Base-by-base conservation (phyloP, 1,140 invertebrate genomes). In the Pseudomyrmex concolor region DNA sequence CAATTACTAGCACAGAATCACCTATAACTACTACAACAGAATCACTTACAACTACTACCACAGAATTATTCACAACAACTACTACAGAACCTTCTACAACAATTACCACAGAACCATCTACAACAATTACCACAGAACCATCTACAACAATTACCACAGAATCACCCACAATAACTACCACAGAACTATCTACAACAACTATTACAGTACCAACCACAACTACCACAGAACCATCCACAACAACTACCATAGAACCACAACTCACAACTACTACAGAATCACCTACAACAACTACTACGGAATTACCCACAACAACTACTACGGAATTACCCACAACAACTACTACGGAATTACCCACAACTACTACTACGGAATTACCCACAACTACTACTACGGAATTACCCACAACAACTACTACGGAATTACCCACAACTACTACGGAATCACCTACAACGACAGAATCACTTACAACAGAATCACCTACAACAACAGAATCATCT, bases 71-170 rank as follows among this genome's bases (percentile, higher is more conserved):
- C 19, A 22, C 15, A 22, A 51, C 45, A 25, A 57, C 54, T 17
- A 74, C 72, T 12, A 45, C 63, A 64, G 7, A 19, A 25, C 13
- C 54, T 7, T 63, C 72, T 4, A 45, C 63, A 64, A 2, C 66
- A 17, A 68, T 13, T 5, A 68, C n/a, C 4, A 77, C 59, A 34
- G 1, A 34, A 10, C 43, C 1, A 2, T 1, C 62, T 13, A 67
- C 22, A 50, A 64, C 25, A 19, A 48, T 12, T 25, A 17, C 54
- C 19, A 43, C 55, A 9, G 15, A 22, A 34, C 63, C 12, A n/a
- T 13, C 25, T 10, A 76, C 59, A 10, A 57, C 68, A 1, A 62
- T 9, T 60, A 59, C 54, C 0, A 34, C 7, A 17, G 55, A 8
- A 13, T 1, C 13, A 17, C 2, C 59, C 3, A 22, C 15, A n/a